Evolutionary conservation across 2,113 vertebrate genomes (phyloP), one percentile per base, ranked within the genome.

Genomic region (Rhynchopsitta pachyrhyncha): DNA sequence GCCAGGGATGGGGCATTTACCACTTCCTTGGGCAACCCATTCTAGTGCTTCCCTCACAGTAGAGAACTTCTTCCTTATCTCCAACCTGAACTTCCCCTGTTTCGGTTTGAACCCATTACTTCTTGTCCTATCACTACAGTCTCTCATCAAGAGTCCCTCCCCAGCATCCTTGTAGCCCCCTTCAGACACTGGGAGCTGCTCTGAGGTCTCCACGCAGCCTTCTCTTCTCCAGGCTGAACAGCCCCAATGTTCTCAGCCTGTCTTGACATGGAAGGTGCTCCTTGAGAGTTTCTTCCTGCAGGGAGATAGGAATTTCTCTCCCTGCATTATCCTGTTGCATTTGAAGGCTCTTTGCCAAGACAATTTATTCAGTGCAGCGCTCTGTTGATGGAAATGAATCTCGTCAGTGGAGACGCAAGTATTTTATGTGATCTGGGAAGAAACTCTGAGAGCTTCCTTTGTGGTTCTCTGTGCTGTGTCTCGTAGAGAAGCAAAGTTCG

Each of bases 401-500:
- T 4, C 6, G 78, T 88, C 12, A 6, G 57, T 74, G 5, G 67
- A 50, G 44, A 85, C 69, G 44, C 8, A 31, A 13, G 6, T 37
- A 3, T 20, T 27, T 84, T 71, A 60, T 55, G 68, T 78, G 77
- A 39, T 29, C 27, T 92, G 17, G 12, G 49, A 88, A 39, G 59
- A 92, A 90, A 66, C 50, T 76, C n/a, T 66, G 9, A 79, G 44
- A 78, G 55, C 44, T 77, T 63, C 82, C 37, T 90, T 47, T 92
- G 41, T 95, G 64, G 77, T 92, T 95, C 52, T 88, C 41, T 64
- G 80, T 93, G 78, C 63, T 64, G 59, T 93, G 41, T 95, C 88
- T 95, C 98, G 28, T 70, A 97, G 97, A 99, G 96, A 96, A 98
- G 98, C 44, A 98, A 98, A 76, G 98, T 98, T 28, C 97, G 99